phyloP scores from a whole-genome alignment of 2,888 invertebrate species.

The Lycia hirtaria region DNA sequence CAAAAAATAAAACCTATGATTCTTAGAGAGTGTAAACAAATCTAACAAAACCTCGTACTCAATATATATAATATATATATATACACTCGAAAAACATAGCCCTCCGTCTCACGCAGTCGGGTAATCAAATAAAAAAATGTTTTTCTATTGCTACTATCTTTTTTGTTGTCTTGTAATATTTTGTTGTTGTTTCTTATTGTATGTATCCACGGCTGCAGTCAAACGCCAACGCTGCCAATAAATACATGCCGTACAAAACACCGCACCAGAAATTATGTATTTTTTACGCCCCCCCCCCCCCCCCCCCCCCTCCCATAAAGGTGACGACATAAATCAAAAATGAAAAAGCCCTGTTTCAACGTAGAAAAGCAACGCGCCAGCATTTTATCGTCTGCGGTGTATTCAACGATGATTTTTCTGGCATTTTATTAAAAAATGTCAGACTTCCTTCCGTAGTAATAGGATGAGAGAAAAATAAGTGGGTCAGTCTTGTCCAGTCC shows the following conservation, averaged over 20 bases:
- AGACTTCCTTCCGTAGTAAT: constrained; percentile 22
- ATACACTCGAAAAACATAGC: too few species aligned
- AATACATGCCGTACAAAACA: background rate
- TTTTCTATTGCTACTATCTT: too few species aligned
- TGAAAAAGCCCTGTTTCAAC: constrained; percentile 23
- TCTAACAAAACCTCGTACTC: too few species aligned
- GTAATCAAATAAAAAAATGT: too few species aligned
- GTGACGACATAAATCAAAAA: constrained; percentile 32
- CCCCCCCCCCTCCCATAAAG: constrained; percentile 12
- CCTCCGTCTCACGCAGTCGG: too few species aligned
- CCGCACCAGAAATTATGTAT: constrained; percentile 1
- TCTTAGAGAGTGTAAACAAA: too few species aligned
- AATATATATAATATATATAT: too few species aligned
- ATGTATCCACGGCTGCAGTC: background rate
- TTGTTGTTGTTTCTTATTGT: too few species aligned
- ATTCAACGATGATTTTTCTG: constrained; percentile 35
- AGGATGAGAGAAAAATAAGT: constrained; percentile 2
- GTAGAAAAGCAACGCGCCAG: constrained; percentile 25
- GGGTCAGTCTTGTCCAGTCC: constrained; percentile 24
- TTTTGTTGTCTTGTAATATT: too few species aligned
- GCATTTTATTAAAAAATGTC: constrained; percentile 38
- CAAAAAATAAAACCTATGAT: too few species aligned
- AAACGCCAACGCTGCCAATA: background rate
- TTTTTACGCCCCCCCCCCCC: constrained; percentile 11
- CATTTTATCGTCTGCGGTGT: constrained; percentile 28